A percentile compares a stretch with the other conserved stretches of the same genome.
Evolutionary conservation across 2,797 vertebrate genomes (phyloP).

Genomic region (Sciaenops ocellatus): DNA sequence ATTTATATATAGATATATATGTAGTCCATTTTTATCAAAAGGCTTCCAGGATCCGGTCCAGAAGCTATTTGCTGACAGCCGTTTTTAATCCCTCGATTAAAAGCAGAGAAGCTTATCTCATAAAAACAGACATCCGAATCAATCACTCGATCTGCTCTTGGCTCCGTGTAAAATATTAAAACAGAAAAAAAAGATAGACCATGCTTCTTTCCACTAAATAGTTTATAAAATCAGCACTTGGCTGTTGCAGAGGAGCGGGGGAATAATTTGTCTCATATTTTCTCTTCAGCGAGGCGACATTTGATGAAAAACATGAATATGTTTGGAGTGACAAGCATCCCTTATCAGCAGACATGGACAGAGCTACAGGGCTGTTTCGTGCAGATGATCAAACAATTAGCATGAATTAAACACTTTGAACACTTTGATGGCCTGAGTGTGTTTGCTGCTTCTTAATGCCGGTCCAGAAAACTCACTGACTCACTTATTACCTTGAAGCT

Average conservation of each 20-base stretch:
- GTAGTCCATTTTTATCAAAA: slow-evolving; percentile 31
- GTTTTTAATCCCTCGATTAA: slow-evolving; percentile 72
- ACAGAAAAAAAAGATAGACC: slow-evolving; percentile 11
- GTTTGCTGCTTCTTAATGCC: not conserved
- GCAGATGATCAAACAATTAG: slow-evolving; percentile 24
- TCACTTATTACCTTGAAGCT: not conserved
- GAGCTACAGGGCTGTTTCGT: not conserved
- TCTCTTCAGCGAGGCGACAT: slow-evolving; percentile 17
- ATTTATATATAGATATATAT: not conserved
- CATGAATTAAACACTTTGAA: slow-evolving; percentile 25
- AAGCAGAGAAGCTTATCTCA: slow-evolving; percentile 65
- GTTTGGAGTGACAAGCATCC: slow-evolving; percentile 17
- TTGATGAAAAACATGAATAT: slow-evolving; percentile 12
- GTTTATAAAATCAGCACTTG: slow-evolving; percentile 7
- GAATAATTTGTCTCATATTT: slow-evolving; percentile 25
- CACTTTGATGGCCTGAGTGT: not conserved
- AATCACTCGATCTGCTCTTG: slow-evolving; percentile 53
- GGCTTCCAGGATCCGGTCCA: slow-evolving; percentile 49
- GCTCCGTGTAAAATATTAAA: slow-evolving; percentile 46
- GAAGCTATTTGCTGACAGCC: slow-evolving; percentile 57
- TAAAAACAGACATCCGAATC: slow-evolving; percentile 63
- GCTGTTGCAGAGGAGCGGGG: slow-evolving; percentile 4
- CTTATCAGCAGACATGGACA: not conserved
- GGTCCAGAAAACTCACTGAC: slow-evolving; percentile 1
- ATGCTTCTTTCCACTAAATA: slow-evolving; percentile 10